phyloP scores from a whole-genome alignment of 2,888 invertebrate genomes.

The Thymelicus sylvestris region DNA sequence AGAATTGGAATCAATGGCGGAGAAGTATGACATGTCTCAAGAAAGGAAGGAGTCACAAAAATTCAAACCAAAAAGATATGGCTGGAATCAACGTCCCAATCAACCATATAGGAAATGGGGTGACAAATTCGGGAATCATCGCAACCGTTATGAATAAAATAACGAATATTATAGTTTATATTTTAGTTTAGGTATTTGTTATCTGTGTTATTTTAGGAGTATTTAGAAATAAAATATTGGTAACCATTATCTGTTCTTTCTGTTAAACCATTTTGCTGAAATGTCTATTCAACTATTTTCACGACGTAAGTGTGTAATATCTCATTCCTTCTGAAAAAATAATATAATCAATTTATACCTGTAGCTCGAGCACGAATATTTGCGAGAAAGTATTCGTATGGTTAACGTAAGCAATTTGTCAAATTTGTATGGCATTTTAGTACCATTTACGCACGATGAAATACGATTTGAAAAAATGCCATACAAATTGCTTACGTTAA shows the following conservation, averaged over 20 bases:
- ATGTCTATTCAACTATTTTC: not conserved
- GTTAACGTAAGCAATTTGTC: too few species aligned
- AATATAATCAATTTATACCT: too few species aligned
- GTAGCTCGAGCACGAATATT: too few species aligned
- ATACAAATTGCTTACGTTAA: too few species aligned
- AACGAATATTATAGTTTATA: too few species aligned
- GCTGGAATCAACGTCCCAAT: slow-evolving; percentile 35
- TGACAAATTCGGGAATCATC: slow-evolving; percentile 46
- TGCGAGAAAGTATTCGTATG: too few species aligned
- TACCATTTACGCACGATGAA: too few species aligned
- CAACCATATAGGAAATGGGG: slow-evolving; percentile 50
- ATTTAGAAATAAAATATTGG: not conserved
- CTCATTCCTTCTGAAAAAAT: too few species aligned
- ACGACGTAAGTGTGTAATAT: too few species aligned
- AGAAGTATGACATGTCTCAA: slow-evolving; percentile 55
- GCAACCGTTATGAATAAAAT: slow-evolving; percentile 17
- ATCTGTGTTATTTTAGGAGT: slow-evolving; percentile 4
- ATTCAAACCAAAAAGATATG: slow-evolving; percentile 52
- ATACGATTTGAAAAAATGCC: too few species aligned
- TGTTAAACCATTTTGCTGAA: not conserved
- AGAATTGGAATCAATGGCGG: slow-evolving; percentile 61
- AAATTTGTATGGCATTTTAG: too few species aligned
- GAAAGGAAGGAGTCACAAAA: slow-evolving; percentile 52
- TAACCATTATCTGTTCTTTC: not conserved
- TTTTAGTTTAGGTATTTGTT: slow-evolving; percentile 5